A percentile compares a stretch with the other conserved stretches of the same genome.
phyloP scores from a whole-genome alignment of 2,888 invertebrate genomes.

The Dascillus cervinus region DNA sequence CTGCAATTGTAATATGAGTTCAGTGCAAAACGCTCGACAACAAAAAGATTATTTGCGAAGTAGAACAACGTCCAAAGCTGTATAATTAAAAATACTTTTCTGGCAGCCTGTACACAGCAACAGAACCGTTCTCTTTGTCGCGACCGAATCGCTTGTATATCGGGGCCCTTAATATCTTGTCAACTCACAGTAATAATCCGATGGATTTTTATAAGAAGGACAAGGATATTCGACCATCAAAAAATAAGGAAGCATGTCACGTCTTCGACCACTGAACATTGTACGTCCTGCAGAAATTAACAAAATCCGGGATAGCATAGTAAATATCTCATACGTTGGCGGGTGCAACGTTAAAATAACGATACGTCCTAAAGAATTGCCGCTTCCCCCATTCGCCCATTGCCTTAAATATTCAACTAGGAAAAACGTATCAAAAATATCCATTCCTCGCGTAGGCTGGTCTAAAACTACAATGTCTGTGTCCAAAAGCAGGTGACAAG shows the following conservation, averaged over 20 bases:
- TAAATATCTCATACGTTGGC: conserved; percentile 90
- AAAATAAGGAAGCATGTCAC: conserved; percentile 90
- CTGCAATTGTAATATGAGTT: too few species aligned
- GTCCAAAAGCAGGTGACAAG: conserved; percentile 79
- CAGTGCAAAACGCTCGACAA: too few species aligned
- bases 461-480: conserved; percentile 82
- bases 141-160: too few species aligned
- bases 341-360: conserved; percentile 89
- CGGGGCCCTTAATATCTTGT: too few species aligned
- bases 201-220: conserved; percentile 93
- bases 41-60: neutral
- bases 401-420: conserved; percentile 88
- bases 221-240: conserved; percentile 82
- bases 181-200: conserved; percentile 91
- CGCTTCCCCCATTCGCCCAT: conserved; percentile 60
- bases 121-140: too few species aligned
- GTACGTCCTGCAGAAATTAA: conserved; percentile 84
- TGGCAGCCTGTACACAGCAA: too few species aligned
- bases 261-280: conserved; percentile 83
- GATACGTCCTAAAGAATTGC: conserved; percentile 56
- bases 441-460: conserved; percentile 82
- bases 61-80: neutral
- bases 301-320: conserved; percentile 82
- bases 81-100: too few species aligned
- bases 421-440: conserved; percentile 94